Conservation (phyloP, 2,797 vertebrate species). For the Sorex maritimensis region DNA sequence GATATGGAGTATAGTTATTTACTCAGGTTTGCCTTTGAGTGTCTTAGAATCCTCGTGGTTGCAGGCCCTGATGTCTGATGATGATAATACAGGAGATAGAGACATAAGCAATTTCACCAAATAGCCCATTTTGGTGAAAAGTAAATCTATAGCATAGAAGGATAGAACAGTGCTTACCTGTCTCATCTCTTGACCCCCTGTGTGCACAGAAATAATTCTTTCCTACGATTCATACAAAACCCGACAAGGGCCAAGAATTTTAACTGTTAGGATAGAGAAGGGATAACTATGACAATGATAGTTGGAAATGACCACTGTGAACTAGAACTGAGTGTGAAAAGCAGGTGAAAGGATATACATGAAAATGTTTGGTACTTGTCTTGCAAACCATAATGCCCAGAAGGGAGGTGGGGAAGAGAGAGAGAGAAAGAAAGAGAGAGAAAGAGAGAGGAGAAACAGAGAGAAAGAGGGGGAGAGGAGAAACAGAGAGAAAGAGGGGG, state of each 20-base stretch:
- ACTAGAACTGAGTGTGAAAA: too few species aligned
- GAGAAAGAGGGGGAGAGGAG: too few species aligned
- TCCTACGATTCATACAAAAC: background rate
- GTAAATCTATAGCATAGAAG: background rate
- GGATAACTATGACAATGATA: too few species aligned
- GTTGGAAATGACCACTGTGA: too few species aligned
- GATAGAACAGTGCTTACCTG: rapidly evolving
- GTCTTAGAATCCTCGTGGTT: background rate
- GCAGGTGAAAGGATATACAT: too few species aligned
- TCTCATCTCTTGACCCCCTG: background rate
- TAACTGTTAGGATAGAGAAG: too few species aligned
- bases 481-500: too few species aligned
- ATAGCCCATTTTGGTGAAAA: background rate
- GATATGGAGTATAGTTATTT: background rate
- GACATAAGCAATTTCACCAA: background rate
- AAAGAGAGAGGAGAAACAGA: too few species aligned
- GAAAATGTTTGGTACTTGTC: too few species aligned
- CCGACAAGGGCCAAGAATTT: background rate
- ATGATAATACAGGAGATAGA: background rate
- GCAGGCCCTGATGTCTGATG: background rate
- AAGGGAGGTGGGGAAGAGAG: too few species aligned
- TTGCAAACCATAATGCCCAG: too few species aligned
- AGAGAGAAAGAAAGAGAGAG: too few species aligned
- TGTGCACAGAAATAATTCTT: background rate
- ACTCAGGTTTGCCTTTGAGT: background rate